These are phyloP conservation scores for Rynchops niger DNA, from an alignment of 2,113 vertebrate genomes.

Conservation along the genomic window DNA sequence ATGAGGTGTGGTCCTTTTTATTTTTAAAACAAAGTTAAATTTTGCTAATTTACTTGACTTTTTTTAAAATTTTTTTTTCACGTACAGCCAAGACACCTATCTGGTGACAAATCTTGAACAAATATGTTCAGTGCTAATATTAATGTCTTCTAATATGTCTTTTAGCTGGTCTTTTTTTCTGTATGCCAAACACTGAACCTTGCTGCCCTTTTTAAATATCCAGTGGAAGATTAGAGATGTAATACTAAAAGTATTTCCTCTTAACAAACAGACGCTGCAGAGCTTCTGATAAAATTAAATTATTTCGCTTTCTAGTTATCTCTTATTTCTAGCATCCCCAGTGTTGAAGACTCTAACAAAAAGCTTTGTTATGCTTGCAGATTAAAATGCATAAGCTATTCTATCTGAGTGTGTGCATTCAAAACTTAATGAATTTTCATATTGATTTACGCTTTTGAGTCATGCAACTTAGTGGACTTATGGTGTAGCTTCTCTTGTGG, in stretches of 20 bases:
- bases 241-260: conserved; percentile 35
- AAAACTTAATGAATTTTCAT: neutral
- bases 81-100: neutral
- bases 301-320: neutral
- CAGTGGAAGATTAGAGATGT: neutral
- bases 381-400: neutral
- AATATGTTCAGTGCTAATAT: neutral
- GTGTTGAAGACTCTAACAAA: neutral
- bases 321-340: neutral
- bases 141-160: neutral
- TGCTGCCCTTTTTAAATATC: conserved; percentile 4
- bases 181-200: neutral
- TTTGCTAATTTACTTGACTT: neutral
- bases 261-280: neutral
- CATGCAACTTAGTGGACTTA: neutral
- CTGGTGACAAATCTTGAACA: neutral
- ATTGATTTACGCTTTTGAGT: neutral
- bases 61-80: neutral
- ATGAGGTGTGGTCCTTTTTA: conserved; percentile 80
- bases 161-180: neutral
- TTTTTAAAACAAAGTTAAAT: neutral
- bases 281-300: neutral
- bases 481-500: neutral
- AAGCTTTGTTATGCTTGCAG: neutral
- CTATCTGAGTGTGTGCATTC: neutral